Evolutionary conservation across 2,113 vertebrate species (phyloP).

Genomic region (Macroglossus sobrinus): DNA sequence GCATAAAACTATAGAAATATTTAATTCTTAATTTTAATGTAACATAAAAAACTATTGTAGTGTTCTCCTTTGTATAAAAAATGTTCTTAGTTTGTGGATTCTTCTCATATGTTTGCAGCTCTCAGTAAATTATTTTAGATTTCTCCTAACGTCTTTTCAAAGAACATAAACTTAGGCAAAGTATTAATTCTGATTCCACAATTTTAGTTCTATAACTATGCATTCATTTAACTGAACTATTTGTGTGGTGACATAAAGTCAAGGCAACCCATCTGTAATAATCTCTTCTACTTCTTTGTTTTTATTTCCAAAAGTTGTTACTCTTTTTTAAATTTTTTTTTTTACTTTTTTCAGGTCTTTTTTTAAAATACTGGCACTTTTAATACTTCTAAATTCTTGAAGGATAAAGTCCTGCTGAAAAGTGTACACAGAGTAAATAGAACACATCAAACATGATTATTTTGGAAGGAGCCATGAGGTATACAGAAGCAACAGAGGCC

Average conservation of each 20-base stretch:
- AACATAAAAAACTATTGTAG: slow-evolving; percentile 33
- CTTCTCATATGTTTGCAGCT: background rate
- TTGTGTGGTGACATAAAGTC: background rate
- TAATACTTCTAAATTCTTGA: background rate
- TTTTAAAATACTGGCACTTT: slow-evolving; percentile 8
- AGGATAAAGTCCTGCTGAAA: slow-evolving; percentile 16
- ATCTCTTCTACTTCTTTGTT: background rate
- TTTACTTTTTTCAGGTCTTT: background rate
- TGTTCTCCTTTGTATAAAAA: slow-evolving; percentile 56
- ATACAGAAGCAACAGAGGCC: background rate
- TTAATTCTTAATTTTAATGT: slow-evolving; percentile 44
- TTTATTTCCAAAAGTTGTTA: background rate
- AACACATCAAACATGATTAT: background rate
- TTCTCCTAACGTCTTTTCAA: background rate
- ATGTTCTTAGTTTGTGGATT: slow-evolving; percentile 9
- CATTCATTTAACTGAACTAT: background rate
- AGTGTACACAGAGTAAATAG: background rate
- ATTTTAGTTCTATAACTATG: background rate
- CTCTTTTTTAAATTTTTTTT: background rate
- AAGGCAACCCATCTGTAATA: background rate
- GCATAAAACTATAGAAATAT: slow-evolving; percentile 58
- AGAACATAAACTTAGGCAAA: background rate
- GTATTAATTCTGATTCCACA: background rate
- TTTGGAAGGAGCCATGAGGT: background rate
- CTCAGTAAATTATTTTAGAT: slow-evolving; percentile 18